These are phyloP conservation scores for Amiota minor DNA, from an alignment of 2,888 invertebrate species.

Conservation along the genomic window DNA sequence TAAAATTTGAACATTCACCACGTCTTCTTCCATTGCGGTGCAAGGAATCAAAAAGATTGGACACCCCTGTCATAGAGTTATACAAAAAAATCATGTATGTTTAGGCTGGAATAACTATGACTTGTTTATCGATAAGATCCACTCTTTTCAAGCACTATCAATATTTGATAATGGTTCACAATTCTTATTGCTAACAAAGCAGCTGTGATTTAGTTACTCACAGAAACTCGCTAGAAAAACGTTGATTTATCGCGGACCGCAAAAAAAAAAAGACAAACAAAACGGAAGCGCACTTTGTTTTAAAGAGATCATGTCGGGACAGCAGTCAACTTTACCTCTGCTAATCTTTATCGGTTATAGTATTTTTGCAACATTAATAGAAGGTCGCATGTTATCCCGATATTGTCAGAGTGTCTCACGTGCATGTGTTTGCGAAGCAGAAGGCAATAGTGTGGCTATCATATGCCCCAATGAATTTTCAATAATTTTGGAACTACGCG, in stretches of 20 bases:
- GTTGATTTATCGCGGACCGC: neutral
- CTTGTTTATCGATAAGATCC: neutral
- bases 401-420: constrained; percentile 45
- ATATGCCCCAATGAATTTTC: constrained; percentile 52
- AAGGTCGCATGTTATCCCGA: constrained; percentile 36
- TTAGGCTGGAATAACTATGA: neutral
- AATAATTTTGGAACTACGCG: constrained; percentile 50
- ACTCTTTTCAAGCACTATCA: neutral
- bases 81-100: no score
- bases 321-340: neutral
- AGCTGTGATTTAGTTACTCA: constrained; percentile 9
- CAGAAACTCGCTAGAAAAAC: neutral
- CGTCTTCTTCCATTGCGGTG: no score
- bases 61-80: no score
- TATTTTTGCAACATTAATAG: neutral
- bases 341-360: neutral
- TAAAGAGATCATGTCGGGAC: neutral
- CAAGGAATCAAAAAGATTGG: no score
- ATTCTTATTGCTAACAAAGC: neutral
- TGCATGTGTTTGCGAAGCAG: constrained; percentile 50
- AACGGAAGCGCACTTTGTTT: neutral
- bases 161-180: no score
- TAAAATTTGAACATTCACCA: no score
- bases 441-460: constrained; percentile 53
- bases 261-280: neutral